Conservation (phyloP, 2,888 invertebrate species). For the Eupithecia centaureata region DNA sequence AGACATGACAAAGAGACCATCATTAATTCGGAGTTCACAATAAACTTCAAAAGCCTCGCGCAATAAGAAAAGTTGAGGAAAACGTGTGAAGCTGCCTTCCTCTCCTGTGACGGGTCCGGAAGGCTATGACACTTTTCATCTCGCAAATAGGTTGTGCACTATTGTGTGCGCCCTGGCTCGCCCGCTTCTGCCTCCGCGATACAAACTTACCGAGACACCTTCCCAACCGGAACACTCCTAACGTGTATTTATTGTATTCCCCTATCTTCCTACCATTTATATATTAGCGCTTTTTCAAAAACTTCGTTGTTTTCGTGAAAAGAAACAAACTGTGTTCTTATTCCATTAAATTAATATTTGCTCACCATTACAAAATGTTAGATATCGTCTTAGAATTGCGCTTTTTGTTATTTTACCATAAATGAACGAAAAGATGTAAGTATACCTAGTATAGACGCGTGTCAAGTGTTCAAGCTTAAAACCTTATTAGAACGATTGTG, state of each 20-base stretch:
- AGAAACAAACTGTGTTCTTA: neutral
- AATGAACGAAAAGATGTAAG: too few relatives aligned
- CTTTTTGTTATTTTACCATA: too few relatives aligned
- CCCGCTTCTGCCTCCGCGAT: neutral
- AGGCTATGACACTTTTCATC: slow-evolving; percentile 33
- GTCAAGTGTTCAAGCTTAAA: too few relatives aligned
- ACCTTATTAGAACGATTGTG: too few relatives aligned
- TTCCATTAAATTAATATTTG: too few relatives aligned
- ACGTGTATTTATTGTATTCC: neutral
- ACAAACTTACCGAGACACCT: neutral
- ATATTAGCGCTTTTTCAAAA: neutral
- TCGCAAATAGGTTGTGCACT: slow-evolving; percentile 29
- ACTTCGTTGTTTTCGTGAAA: neutral
- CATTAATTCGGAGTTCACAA: slow-evolving; percentile 16
- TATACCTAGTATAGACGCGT: too few relatives aligned
- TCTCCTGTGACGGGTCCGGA: slow-evolving; percentile 13
- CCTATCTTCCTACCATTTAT: neutral
- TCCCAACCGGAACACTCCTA: neutral
- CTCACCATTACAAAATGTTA: too few relatives aligned
- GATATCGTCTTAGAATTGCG: too few relatives aligned
- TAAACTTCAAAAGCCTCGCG: slow-evolving; percentile 20
- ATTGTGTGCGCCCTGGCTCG: slow-evolving; percentile 22
- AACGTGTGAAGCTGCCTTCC: neutral
- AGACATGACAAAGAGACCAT: neutral
- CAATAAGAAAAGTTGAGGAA: slow-evolving; percentile 19